Evolutionary conservation across 2,888 invertebrate species (phyloP), one percentile per base, ranked within the genome.

Genomic region (Tiliacea citrago): DNA sequence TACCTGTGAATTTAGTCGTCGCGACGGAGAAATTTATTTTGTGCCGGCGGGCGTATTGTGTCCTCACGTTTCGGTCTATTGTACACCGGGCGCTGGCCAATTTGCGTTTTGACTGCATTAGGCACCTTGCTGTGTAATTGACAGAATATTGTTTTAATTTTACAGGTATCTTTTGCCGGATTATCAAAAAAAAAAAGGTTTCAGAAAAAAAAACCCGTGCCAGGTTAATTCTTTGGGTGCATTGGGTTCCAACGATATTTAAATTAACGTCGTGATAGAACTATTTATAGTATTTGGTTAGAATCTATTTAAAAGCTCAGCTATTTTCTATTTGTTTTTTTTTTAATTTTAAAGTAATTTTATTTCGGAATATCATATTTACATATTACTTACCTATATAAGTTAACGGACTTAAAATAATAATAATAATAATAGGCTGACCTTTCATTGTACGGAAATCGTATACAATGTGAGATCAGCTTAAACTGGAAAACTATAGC

Each of bases 81-180:
- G 91, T 93, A 88, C 85, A 84, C 47, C 80, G 79, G 86, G 85
- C 82, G 85, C 68, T 78, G 87, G 83, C 81, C 86, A 89, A 88
- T 89, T 93, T 90, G 87, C 88, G 92, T 92, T 68, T 61, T 63
- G 77, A 68, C 77, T 51, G 62, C 63, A 76, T 91, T 86, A 92
- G 91, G 91, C 93, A 93, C 93, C 94, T 93, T 92, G 93, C 93
- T 87, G 92, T 89, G 93, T 93, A 94, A 95, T 95, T 94, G 93
- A 90, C 87, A 86, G 91, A 89, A 92, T 93, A 94, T 95, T 96
- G 95, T 96, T 92, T 95, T 93, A 93, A 88, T 90, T 75, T 81
- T 85, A 93, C 95, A 95, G 96, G 96, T 96, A 95, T 87, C 77
- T 81, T 88, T 94, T 85, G 81, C 78, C 63, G 71, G 73, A 75